Evolutionary conservation across 2,888 invertebrate species (phyloP).

Genomic region (Standfussiana lucernea): DNA sequence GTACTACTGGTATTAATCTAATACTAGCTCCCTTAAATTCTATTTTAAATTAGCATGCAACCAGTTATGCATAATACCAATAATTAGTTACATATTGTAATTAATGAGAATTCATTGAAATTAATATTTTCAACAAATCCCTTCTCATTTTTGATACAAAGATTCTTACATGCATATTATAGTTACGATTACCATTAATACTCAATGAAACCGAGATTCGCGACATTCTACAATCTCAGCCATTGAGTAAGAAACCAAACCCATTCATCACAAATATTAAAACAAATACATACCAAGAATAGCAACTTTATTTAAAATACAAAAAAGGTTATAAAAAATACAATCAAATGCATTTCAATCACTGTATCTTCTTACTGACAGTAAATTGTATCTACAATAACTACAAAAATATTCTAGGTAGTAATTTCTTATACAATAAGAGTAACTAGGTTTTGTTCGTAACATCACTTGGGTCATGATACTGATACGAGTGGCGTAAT

Average conservation of each 20-base stretch:
- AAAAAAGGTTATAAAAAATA: slow-evolving; percentile 90
- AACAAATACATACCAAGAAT: slow-evolving; percentile 86
- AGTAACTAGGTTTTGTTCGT: slow-evolving; percentile 75
- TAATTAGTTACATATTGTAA: slow-evolving; percentile 65
- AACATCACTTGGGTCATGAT: slow-evolving; percentile 76
- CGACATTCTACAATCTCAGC: slow-evolving; percentile 46
- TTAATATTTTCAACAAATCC: slow-evolving; percentile 40
- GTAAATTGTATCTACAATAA: slow-evolving; percentile 77
- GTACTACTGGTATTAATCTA: slow-evolving; percentile 76
- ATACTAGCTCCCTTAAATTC: slow-evolving; percentile 72
- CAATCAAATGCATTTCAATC: slow-evolving; percentile 90
- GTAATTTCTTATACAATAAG: slow-evolving; percentile 74
- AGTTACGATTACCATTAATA: slow-evolving; percentile 32
- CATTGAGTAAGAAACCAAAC: slow-evolving; percentile 48
- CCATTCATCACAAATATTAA: slow-evolving; percentile 69
- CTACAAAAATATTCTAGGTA: slow-evolving; percentile 84
- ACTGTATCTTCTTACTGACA: slow-evolving; percentile 87
- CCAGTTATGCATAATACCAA: slow-evolving; percentile 72
- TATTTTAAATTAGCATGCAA: slow-evolving; percentile 80
- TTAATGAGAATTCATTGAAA: slow-evolving; percentile 46
- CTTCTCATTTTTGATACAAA: slow-evolving; percentile 23
- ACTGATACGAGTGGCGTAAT: slow-evolving; percentile 56
- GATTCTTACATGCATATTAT: slow-evolving; percentile 67
- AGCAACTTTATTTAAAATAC: slow-evolving; percentile 91
- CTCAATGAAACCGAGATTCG: slow-evolving; percentile 58